Evolutionary conservation across 2,113 vertebrate species (phyloP).

Genomic region (Phylloscopus whistleri): DNA sequence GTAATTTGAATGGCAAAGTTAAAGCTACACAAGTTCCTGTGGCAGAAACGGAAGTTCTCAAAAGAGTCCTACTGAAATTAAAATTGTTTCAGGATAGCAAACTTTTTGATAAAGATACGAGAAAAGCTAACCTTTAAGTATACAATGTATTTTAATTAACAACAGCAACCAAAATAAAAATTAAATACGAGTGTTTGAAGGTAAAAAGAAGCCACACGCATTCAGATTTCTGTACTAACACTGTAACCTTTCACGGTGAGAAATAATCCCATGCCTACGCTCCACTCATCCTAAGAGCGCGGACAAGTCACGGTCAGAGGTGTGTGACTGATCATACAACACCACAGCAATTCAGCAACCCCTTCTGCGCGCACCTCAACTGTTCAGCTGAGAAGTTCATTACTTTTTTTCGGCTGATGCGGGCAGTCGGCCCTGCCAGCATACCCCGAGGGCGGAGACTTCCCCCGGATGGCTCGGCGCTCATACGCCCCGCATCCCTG

Average conservation of each 20-base stretch:
- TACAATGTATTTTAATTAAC: background rate
- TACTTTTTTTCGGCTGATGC: background rate
- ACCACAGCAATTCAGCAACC: background rate
- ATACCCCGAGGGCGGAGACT: background rate
- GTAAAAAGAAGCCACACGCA: accelerated
- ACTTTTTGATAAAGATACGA: background rate
- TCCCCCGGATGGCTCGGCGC: background rate
- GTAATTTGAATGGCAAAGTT: background rate
- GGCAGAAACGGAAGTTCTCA: background rate
- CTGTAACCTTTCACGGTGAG: background rate
- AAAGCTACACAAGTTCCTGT: background rate
- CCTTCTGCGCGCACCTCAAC: background rate
- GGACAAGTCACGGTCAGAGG: background rate
- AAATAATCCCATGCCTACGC: background rate
- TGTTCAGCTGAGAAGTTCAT: background rate
- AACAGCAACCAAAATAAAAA: background rate
- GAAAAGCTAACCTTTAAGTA: background rate
- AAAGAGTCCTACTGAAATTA: background rate
- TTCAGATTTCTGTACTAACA: background rate
- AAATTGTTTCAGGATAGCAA: background rate
- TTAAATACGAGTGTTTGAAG: background rate
- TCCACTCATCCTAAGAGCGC: accelerated
- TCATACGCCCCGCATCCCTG: background rate
- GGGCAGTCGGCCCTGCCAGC: background rate
- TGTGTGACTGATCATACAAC: background rate